A percentile compares a stretch with the other conserved stretches of the same genome.
phyloP scores from a whole-genome alignment of 2,888 invertebrate genomes.

The Orthonevra nobilis region DNA sequence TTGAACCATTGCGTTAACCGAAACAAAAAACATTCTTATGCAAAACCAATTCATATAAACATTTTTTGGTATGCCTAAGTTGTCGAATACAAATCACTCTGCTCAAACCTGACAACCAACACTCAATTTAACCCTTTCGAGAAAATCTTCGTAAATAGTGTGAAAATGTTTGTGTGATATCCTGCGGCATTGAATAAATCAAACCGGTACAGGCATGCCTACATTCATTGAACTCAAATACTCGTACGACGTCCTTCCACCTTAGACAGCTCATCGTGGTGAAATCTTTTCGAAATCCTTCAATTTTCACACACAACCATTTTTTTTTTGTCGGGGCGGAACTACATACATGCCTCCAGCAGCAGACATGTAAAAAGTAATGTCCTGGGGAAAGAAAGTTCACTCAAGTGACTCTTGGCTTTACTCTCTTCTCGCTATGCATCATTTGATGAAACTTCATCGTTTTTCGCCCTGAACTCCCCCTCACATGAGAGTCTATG shows the following conservation, averaged over 20 bases:
- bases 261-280: slow-evolving; percentile 24
- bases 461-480: slow-evolving; percentile 36
- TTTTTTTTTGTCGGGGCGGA: slow-evolving; percentile 58
- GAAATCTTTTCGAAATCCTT: slow-evolving; percentile 36
- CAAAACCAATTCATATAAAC: too few species aligned
- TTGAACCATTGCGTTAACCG: too few species aligned
- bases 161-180: slow-evolving; percentile 60
- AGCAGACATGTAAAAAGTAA: slow-evolving; percentile 29
- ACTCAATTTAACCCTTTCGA: slow-evolving; percentile 47
- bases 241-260: slow-evolving; percentile 1
- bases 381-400: slow-evolving; percentile 61
- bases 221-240: slow-evolving; percentile 23
- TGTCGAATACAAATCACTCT: slow-evolving; percentile 15
- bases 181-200: slow-evolving; percentile 56
- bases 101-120: slow-evolving; percentile 9
- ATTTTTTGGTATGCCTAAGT: too few species aligned
- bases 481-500: too few species aligned
- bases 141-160: slow-evolving; percentile 57
- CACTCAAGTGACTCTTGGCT: slow-evolving; percentile 41
- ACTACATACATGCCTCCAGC: slow-evolving; percentile 50
- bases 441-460: slow-evolving; percentile 66
- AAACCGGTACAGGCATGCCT: slow-evolving; percentile 59
- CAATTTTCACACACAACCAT: slow-evolving; percentile 57
- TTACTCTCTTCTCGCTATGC: slow-evolving; percentile 42
- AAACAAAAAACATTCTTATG: too few species aligned